Evolutionary conservation across 2,113 vertebrate species (phyloP), one percentile per base, ranked within the genome.

Genomic region (Saccopteryx leptura): DNA sequence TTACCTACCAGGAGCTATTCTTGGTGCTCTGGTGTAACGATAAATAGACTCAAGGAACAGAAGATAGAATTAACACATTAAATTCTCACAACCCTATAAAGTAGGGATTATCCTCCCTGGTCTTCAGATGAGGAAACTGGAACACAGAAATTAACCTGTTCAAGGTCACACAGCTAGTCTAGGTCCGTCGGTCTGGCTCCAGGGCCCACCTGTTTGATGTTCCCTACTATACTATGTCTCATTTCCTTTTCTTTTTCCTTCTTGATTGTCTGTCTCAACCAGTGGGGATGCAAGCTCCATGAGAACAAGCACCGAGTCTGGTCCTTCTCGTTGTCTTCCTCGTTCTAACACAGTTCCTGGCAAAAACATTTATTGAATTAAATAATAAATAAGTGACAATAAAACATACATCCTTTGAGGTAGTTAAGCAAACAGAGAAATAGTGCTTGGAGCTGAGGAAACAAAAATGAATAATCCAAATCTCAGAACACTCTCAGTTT

Each of bases 381-480:
- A 63, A 88, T 76, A 93, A 80, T 76, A 75, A 71, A 52, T 54
- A 92, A 83, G 84, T 61, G 58, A 31, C 58, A 90, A 33, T 95
- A 68, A 90, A 95, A 85, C 78, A 68, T 11, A 60, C 28, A 33
- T 80, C n/a, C 33, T 91, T 95, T 69, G 33, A 58, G 81, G 1
- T 46, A n/a, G 31, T 69, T 83, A 75, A 88, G 63, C 52, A 92
- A 63, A 84, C 63, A 33, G 31, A 92, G 63, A 87, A 81, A 46
- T 88, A 19, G 15, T 82, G 61, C 84, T 79, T 74, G 10, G 68
- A 58, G 48, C 69, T 56, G 17, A 94, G 84, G 52, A 94, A 58
- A 89, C 24, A 93, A 91, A 96, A 92, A 61, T 46, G 39, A 93
- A 9, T 74, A 81, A 28, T 52, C 39, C 12, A 65, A 74, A 92